Conservation (phyloP, 1,140 invertebrate species). For the Zaprionus gabonicus region DNA sequence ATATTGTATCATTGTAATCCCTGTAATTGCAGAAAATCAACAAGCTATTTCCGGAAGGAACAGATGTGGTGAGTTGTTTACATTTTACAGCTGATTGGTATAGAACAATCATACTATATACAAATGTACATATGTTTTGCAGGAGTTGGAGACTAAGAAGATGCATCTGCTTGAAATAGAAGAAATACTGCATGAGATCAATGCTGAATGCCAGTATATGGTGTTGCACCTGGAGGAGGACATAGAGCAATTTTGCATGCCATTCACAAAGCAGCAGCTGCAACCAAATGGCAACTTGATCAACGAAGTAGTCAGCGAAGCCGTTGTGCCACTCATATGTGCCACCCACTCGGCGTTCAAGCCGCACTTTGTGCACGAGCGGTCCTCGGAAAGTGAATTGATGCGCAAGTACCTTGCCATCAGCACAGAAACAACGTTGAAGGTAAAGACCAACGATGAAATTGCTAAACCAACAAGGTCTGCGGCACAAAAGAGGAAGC, state of each 20-base stretch:
- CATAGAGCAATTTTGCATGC: constrained; percentile 67
- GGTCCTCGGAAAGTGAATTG: constrained; percentile 47
- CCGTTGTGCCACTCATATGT: constrained; percentile 51
- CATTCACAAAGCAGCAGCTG: constrained; percentile 55
- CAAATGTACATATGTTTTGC: not conserved
- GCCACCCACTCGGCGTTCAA: constrained; percentile 10
- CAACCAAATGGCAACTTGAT: constrained; percentile 52
- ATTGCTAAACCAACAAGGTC: constrained; percentile 18
- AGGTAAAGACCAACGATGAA: not conserved
- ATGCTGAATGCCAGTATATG: constrained; percentile 73
- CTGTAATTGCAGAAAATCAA: constrained; percentile 56
- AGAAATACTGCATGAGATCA: constrained; percentile 64
- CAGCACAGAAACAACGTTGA: not conserved
- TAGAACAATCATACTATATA: not conserved
- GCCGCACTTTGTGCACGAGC: constrained; percentile 45
- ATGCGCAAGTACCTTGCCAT: constrained; percentile 55
- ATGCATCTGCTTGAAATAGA: constrained; percentile 65
- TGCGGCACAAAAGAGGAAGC: constrained; percentile 11
- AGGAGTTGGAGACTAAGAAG: constrained; percentile 60
- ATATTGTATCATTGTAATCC: no score
- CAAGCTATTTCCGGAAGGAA: constrained; percentile 17
- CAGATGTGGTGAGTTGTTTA: constrained; percentile 48
- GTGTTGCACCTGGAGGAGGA: constrained; percentile 61
- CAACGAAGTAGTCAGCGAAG: constrained; percentile 48
- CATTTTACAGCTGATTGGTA: not conserved